Conservation (phyloP, 2,113 vertebrate genomes). For the Trematomus loennbergii region DNA sequence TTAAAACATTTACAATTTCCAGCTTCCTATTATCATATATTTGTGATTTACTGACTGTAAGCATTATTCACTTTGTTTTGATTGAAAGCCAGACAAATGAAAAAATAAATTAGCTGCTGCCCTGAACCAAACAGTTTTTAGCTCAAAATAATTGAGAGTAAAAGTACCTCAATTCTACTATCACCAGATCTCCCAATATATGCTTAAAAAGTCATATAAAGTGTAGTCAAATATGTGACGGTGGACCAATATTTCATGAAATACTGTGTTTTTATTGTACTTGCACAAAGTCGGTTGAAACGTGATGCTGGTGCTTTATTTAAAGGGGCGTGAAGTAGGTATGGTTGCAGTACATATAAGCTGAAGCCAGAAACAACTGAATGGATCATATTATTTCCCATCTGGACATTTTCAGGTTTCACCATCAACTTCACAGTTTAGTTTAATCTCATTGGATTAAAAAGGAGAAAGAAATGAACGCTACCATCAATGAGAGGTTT, state of each 20-base stretch:
- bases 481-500: conserved; percentile 47
- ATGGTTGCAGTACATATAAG: conserved; percentile 71
- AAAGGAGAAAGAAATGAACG: not conserved
- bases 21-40: not conserved
- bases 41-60: too few relatives aligned
- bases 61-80: too few relatives aligned
- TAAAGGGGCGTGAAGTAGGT: conserved; percentile 80
- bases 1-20: not conserved
- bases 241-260: not conserved
- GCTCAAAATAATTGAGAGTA: too few relatives aligned
- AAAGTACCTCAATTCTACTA: not conserved
- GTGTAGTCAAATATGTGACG: not conserved
- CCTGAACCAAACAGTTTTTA: not conserved
- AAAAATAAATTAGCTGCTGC: not conserved
- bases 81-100: too few relatives aligned
- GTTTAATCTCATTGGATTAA: conserved; percentile 47
- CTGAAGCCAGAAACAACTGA: conserved; percentile 62
- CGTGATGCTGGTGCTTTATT: conserved; percentile 84
- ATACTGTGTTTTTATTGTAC: conserved; percentile 7
- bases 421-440: conserved; percentile 70
- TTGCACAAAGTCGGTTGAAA: conserved; percentile 54
- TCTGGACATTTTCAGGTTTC: conserved; percentile 38
- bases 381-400: conserved; percentile 44
- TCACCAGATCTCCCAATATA: not conserved
- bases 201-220: not conserved